Percentiles rank a stretch among this genome's conserved stretches.
phyloP scores from a whole-genome alignment of 2,113 vertebrate species.

The Australoheros scitulus region DNA sequence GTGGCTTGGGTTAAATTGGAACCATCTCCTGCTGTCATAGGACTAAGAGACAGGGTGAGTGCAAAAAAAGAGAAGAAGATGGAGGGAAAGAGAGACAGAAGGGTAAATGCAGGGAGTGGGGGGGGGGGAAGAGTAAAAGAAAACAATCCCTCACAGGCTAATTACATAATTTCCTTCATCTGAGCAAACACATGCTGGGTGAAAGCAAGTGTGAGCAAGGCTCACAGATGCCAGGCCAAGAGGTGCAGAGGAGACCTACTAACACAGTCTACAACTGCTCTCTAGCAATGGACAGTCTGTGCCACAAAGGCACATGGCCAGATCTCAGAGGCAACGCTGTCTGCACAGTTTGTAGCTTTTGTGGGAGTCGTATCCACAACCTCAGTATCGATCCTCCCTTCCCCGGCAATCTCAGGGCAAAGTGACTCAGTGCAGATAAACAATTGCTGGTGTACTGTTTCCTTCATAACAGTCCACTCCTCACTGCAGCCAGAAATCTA shows the following conservation, averaged over 20 bases:
- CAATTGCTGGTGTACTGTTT: constrained; percentile 46
- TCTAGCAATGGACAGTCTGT: background rate
- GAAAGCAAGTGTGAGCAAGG: constrained; percentile 73
- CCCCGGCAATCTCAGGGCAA: constrained; percentile 11
- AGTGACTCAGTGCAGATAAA: constrained; percentile 44
- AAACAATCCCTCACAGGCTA: constrained; percentile 86
- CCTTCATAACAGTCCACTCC: constrained; percentile 45
- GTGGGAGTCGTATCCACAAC: constrained; percentile 23
- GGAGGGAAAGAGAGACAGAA: constrained; percentile 55
- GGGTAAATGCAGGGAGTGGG: constrained; percentile 8
- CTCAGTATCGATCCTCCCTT: constrained; percentile 28
- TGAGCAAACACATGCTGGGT: constrained; percentile 88
- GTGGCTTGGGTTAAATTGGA: constrained; percentile 86
- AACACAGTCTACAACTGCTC: constrained; percentile 29
- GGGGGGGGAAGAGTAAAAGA: constrained; percentile 60
- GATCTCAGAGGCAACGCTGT: constrained; percentile 23
- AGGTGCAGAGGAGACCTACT: constrained; percentile 52
- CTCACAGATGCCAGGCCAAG: constrained; percentile 55
- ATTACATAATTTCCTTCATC: constrained; percentile 98
- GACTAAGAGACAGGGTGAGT: constrained; percentile 26
- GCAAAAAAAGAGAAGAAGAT: background rate
- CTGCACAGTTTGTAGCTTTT: constrained; percentile 31
- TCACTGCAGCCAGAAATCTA: constrained; percentile 49
- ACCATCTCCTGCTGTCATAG: constrained; percentile 81
- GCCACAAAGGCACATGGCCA: background rate